phyloP scores from a whole-genome alignment of 2,113 vertebrate genomes.

The Proteles cristata region DNA sequence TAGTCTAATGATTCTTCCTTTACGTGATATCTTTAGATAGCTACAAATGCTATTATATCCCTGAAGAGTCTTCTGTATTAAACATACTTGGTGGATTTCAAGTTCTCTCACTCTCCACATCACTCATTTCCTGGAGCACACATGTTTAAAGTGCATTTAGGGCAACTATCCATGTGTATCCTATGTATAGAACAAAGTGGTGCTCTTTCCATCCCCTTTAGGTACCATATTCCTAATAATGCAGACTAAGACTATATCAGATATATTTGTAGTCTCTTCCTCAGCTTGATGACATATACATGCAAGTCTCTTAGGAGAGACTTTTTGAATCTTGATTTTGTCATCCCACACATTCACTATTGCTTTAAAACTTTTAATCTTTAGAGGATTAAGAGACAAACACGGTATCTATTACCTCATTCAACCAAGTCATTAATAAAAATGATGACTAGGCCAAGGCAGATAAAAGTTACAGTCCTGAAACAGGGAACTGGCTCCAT shows the following conservation, averaged over 20 bases:
- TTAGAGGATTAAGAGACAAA: neutral
- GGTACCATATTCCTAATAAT: neutral
- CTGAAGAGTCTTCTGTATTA: neutral
- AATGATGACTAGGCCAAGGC: neutral
- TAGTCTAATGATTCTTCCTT: neutral
- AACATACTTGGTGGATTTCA: neutral
- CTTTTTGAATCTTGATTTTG: slow-evolving; percentile 1
- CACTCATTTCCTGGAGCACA: neutral
- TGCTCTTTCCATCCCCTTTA: neutral
- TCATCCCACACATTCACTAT: neutral
- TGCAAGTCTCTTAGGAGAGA: neutral
- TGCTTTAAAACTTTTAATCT: neutral
- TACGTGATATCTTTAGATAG: neutral
- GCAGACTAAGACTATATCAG: neutral
- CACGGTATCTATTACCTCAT: neutral
- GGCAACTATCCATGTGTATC: neutral
- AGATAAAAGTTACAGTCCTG: neutral
- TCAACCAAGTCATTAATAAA: neutral
- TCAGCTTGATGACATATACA: neutral
- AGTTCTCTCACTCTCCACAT: neutral
- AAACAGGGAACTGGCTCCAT: neutral
- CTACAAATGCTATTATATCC: neutral
- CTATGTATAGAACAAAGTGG: neutral
- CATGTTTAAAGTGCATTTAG: neutral
- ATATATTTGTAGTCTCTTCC: neutral